A percentile compares a stretch with the other conserved stretches of the same genome.
Evolutionary conservation across 2,888 invertebrate genomes (phyloP).

Genomic region (Drosophila leonis): DNA sequence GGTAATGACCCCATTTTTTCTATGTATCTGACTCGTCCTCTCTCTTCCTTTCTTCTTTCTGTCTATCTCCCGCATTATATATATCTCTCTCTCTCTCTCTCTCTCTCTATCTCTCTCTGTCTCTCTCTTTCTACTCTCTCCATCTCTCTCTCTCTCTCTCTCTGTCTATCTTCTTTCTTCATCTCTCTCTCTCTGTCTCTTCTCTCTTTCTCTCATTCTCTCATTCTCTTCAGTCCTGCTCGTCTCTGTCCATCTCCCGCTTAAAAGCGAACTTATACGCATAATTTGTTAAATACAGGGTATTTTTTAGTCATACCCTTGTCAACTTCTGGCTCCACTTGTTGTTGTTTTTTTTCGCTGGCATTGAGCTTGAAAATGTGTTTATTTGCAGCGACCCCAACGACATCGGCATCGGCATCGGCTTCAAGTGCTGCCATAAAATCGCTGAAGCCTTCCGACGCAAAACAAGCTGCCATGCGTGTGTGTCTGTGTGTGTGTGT

Average conservation of each 20-base stretch:
- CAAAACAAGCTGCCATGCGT: conserved; percentile 65
- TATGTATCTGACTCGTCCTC: too few species aligned
- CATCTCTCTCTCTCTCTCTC: neutral
- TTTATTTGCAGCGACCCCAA: conserved; percentile 69
- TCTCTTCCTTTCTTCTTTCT: too few species aligned
- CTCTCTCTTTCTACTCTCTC: neutral
- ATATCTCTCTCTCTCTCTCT: neutral
- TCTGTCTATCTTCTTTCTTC: neutral
- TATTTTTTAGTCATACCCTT: neutral
- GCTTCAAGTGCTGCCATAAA: conserved; percentile 76
- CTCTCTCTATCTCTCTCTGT: neutral
- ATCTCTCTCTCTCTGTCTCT: neutral
- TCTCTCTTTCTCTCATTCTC: neutral
- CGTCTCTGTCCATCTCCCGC: neutral
- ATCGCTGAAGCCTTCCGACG: conserved; percentile 75
- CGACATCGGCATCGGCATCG: conserved; percentile 37
- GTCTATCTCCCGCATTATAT: too few species aligned
- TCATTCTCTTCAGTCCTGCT: neutral
- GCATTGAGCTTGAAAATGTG: conserved; percentile 81
- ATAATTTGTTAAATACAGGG: neutral
- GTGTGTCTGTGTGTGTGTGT: conserved; percentile 8
- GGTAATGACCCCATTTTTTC: too few species aligned
- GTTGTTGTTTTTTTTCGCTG: conserved; percentile 48
- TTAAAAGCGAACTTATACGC: too few species aligned
- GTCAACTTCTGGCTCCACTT: neutral